These are phyloP conservation scores for Anastatus disparis DNA, from an alignment of 1,140 invertebrate genomes.

Conservation along the genomic window DNA sequence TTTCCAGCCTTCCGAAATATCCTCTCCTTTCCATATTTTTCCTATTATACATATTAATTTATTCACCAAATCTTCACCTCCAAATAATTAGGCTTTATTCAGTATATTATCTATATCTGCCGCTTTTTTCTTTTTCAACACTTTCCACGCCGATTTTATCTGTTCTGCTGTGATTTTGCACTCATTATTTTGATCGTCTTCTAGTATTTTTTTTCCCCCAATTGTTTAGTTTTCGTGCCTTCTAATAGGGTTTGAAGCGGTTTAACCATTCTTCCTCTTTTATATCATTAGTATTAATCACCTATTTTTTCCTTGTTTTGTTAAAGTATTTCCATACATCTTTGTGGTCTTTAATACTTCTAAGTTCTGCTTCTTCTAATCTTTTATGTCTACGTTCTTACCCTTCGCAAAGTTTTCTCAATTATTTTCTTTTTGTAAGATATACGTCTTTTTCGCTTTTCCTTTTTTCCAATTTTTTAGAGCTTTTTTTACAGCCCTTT, in stretches of 20 bases:
- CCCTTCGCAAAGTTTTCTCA: too few species aligned
- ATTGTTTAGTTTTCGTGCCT: neutral
- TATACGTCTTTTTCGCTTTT: too few species aligned
- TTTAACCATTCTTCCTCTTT: neutral
- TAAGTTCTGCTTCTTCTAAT: too few species aligned
- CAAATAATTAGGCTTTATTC: slow-evolving; percentile 22
- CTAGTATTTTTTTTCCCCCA: neutral
- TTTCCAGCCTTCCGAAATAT: slow-evolving; percentile 15
- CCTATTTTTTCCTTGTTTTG: neutral
- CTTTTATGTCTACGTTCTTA: neutral
- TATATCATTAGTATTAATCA: neutral
- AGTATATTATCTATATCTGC: slow-evolving; percentile 16
- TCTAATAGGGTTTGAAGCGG: neutral
- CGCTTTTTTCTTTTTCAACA: slow-evolving; percentile 25
- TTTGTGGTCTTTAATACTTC: neutral
- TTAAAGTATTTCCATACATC: slow-evolving; percentile 13
- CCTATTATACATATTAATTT: neutral
- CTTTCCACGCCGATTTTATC: neutral
- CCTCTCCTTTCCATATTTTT: neutral
- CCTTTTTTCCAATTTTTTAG: too few species aligned
- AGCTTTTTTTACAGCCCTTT: too few species aligned
- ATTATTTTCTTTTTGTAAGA: too few species aligned
- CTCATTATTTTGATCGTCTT: too few species aligned
- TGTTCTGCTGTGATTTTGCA: neutral
- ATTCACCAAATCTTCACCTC: neutral